Evolutionary conservation across 2,113 vertebrate genomes (phyloP), one percentile per base, ranked within the genome.

Genomic region (Mormyrus iriodes): DNA sequence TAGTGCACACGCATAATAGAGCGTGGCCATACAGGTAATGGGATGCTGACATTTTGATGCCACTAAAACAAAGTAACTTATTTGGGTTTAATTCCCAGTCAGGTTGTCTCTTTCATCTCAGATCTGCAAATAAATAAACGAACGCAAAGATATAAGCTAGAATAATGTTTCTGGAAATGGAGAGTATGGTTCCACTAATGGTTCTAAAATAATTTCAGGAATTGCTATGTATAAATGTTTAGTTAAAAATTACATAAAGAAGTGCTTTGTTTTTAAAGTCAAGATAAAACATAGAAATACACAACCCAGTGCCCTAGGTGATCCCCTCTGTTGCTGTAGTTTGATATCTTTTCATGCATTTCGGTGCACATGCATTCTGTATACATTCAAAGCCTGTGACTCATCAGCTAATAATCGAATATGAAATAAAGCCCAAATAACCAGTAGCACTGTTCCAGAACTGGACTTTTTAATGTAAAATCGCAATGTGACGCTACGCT

Each of bases 381-480:
- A 89, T 89, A 88, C 44, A 86, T 90, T 88, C 7, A 39, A 83
- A 13, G 55, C 53, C 65, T 90, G 49, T 90, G 89, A 83, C 52
- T 88, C 17, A 48, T 58, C 61, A 69, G 49, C 24, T 79, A 84
- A 49, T 88, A 84, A 88, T 84, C 73, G 35, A 86, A 88, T 84
- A 90, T 88, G 42, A 88, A 88, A 88, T 88, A 86, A 90, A 90
- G n/a, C 55, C 52, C 44, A 31, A 83, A 49, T 73, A 73, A 35
- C 58, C 44, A 88, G 44, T 73, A 31, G 27, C 17, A 52, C 19
- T 12, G 79, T 82, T 88, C 85, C 3, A 55, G 48, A 82, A 19
- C 61, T 88, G 44, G 15, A 44, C 49, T 42, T 84, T 86, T 55
- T 89, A 27, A 44, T 73, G 31, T 8, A 7, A 15, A 24, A 31